Percentiles rank a stretch among this genome's conserved stretches.
phyloP scores from a whole-genome alignment of 2,113 vertebrate genomes.

The Xiphorhynchus elegans region DNA sequence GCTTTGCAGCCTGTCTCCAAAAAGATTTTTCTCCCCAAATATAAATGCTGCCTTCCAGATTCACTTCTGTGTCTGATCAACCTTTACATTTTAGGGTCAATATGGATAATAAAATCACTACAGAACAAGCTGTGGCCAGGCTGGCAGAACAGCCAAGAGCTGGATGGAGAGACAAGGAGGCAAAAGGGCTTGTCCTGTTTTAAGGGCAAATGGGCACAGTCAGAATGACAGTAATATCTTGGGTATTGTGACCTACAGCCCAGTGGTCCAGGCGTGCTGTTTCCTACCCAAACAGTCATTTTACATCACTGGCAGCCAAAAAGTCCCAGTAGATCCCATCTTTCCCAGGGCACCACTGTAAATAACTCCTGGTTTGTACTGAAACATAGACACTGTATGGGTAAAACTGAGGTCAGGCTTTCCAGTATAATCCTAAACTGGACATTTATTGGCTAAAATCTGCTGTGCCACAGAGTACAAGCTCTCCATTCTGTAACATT shows the following conservation, averaged over 20 bases:
- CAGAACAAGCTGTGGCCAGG: not conserved
- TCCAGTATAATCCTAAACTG: not conserved
- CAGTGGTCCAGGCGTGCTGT: not conserved
- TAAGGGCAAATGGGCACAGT: not conserved
- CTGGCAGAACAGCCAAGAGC: not conserved
- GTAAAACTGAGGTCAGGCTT: conserved; percentile 30
- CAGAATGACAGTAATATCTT: not conserved
- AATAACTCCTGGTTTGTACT: conserved; percentile 8
- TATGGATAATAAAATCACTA: not conserved
- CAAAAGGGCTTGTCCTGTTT: not conserved
- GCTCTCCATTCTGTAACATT: not conserved
- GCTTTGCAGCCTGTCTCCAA: not conserved
- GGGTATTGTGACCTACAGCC: conserved; percentile 19
- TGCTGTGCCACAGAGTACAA: not conserved
- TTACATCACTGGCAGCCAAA: conserved; percentile 12
- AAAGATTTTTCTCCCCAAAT: not conserved
- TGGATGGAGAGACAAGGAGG: not conserved
- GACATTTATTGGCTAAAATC: not conserved
- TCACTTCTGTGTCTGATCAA: not conserved
- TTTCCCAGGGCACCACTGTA: not conserved
- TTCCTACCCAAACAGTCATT: not conserved
- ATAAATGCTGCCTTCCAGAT: not conserved
- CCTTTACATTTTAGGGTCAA: not conserved
- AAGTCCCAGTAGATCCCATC: not conserved
- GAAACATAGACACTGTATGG: not conserved